Evolutionary conservation across 2,888 invertebrate species (phyloP), one percentile per base, ranked within the genome.

Genomic region (Zeuzera pyrina): DNA sequence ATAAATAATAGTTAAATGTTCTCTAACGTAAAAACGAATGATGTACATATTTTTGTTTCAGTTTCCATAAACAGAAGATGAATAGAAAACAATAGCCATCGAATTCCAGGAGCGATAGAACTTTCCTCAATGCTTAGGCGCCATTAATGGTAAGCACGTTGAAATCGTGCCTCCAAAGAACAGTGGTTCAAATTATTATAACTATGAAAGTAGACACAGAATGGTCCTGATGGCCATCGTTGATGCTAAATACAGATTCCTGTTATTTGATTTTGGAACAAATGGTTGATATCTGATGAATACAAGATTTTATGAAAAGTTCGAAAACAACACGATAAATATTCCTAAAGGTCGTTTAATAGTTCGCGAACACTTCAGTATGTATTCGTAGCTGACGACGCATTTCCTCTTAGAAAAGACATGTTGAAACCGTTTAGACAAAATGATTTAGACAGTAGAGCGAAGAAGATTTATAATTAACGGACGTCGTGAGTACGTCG

Each of bases 211-310:
- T n/a, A 3, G 10, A 7, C 28, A 10, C 15, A 28, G 15, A n/a
- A 28, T 28, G 15, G 35, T 36, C 12, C 23, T 33, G 10, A 22
- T 36, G 22, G 33, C 30, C 19, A 29, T 36, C 13, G 30, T 33
- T 28, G 29, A 36, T 15, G 33, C 36, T 12, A 29, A 36, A 12
- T 36, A 36, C 19, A 14, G 28, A 12, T 36, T 30, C 13, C 12
- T 36, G 16, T 30, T 28, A 22, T 13, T 24, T 25, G 28, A 36
- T 36, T 28, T 29, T 26, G 36, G 33, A 4, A 33, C 36, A 24
- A 31, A 14, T 14, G 22, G 30, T 12, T 13, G 30, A 13, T 30
- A 13, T 30, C 30, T 12, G 30, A 30, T 30, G 30, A 30, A 30
- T 30, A 30, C 14, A 13, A 30, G 22, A 22, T 22, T 22, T 22